A percentile compares a stretch with the other conserved stretches of the same genome.
phyloP scores from a whole-genome alignment of 2,113 vertebrate species.

The Nerophis lumbriciformis region DNA sequence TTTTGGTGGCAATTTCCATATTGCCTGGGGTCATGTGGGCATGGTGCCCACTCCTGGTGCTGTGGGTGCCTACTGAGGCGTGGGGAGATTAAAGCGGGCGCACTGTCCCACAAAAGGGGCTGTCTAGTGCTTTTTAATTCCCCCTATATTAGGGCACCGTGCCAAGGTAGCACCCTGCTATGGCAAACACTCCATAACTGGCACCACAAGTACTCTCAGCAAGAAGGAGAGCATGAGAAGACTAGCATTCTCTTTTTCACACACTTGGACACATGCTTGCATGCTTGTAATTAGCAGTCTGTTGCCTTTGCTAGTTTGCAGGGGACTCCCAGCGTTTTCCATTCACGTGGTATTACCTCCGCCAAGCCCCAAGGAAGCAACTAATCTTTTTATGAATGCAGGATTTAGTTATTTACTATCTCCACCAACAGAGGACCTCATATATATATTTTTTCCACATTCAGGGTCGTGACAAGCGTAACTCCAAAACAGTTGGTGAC shows the following conservation, averaged over 20 bases:
- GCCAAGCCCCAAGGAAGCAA: constrained; percentile 2
- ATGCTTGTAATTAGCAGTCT: constrained; percentile 54
- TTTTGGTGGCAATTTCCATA: constrained; percentile 72
- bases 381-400: constrained; percentile 7
- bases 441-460: neutral
- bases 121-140: constrained; percentile 79
- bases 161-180: constrained; percentile 67
- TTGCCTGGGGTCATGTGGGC: constrained; percentile 73
- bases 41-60: constrained; percentile 66
- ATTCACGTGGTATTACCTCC: constrained; percentile 24
- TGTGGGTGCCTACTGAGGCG: constrained; percentile 68
- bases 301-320: constrained; percentile 39
- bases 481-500: neutral
- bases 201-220: constrained; percentile 63
- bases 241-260: constrained; percentile 39
- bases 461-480: neutral
- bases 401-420: constrained; percentile 8
- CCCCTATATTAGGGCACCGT: constrained; percentile 71
- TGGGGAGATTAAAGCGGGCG: constrained; percentile 74
- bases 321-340: constrained; percentile 23
- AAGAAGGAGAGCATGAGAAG: constrained; percentile 36
- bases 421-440: neutral
- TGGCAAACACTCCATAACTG: constrained; percentile 68
- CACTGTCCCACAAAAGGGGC: constrained; percentile 72
- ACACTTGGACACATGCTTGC: constrained; percentile 49